Conservation (phyloP, 2,888 invertebrate genomes). For the Phaonia tiefii region DNA sequence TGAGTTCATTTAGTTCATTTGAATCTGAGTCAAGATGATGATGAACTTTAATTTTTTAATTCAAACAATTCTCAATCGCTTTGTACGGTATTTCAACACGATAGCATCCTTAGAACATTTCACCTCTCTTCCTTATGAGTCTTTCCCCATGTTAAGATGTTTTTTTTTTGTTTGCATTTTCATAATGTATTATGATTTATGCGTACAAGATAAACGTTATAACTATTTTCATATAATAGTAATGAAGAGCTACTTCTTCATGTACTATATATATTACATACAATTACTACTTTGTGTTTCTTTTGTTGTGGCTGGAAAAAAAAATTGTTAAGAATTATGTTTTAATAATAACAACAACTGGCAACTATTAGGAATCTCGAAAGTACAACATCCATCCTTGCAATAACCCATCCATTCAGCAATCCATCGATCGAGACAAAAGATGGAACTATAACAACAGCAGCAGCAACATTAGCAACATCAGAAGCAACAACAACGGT, state of each 20-base stretch:
- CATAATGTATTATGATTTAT: slow-evolving; percentile 58
- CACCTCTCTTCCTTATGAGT: too few relatives aligned
- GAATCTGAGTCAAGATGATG: too few relatives aligned
- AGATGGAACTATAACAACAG: slow-evolving; percentile 44
- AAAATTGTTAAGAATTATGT: slow-evolving; percentile 20
- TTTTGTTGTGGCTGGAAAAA: slow-evolving; percentile 13
- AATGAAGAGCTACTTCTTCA: neutral
- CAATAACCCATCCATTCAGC: slow-evolving; percentile 15
- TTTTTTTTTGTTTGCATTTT: too few relatives aligned
- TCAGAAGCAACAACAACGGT: slow-evolving; percentile 49
- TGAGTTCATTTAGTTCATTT: too few relatives aligned
- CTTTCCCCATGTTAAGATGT: too few relatives aligned
- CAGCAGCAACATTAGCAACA: slow-evolving; percentile 16
- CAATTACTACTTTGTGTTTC: slow-evolving; percentile 55
- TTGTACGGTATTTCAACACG: too few relatives aligned
- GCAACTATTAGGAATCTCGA: neutral
- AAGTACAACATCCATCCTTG: slow-evolving; percentile 40
- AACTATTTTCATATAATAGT: slow-evolving; percentile 7
- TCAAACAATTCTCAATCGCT: too few relatives aligned
- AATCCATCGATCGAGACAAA: slow-evolving; percentile 40
- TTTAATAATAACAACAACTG: slow-evolving; percentile 41
- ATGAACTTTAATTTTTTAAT: too few relatives aligned
- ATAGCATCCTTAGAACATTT: too few relatives aligned
- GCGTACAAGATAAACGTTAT: slow-evolving; percentile 62
- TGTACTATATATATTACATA: slow-evolving; percentile 28